Conservation (phyloP, 2,797 vertebrate species). For the Sebastes hopkinsi region DNA sequence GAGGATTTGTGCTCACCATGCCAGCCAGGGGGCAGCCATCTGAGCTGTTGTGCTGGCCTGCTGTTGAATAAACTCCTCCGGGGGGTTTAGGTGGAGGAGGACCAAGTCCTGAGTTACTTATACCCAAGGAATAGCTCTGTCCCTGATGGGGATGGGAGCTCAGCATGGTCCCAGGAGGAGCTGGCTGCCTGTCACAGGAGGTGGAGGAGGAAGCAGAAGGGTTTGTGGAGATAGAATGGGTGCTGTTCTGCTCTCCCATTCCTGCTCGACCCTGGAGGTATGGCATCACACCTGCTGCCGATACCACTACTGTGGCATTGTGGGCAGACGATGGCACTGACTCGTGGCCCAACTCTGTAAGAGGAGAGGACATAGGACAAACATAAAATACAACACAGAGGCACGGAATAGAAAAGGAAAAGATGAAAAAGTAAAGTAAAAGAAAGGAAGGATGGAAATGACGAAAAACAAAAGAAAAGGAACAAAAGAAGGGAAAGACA, state of each 20-base stretch:
- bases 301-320: slow-evolving; percentile 69
- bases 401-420: slow-evolving; percentile 5
- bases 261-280: slow-evolving; percentile 84
- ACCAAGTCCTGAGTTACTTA: slow-evolving; percentile 76
- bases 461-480: neutral
- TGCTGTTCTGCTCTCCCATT: slow-evolving; percentile 70
- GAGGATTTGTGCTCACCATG: slow-evolving; percentile 77
- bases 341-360: slow-evolving; percentile 80
- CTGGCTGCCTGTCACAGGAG: slow-evolving; percentile 82
- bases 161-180: slow-evolving; percentile 74
- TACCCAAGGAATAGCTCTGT: slow-evolving; percentile 81
- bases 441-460: neutral
- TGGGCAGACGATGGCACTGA: slow-evolving; percentile 76
- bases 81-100: slow-evolving; percentile 71
- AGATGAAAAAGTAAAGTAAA: too few relatives aligned
- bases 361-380: neutral
- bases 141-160: slow-evolving; percentile 69
- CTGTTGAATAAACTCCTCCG: slow-evolving; percentile 64
- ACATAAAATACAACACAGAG: neutral
- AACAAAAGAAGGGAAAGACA: neutral
- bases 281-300: slow-evolving; percentile 83
- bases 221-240: slow-evolving; percentile 54
- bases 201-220: slow-evolving; percentile 48
- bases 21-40: slow-evolving; percentile 68
- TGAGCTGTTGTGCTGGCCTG: slow-evolving; percentile 65